Evolutionary conservation across 2,797 vertebrate genomes (phyloP).

Genomic region (Jordanella pulchra): DNA sequence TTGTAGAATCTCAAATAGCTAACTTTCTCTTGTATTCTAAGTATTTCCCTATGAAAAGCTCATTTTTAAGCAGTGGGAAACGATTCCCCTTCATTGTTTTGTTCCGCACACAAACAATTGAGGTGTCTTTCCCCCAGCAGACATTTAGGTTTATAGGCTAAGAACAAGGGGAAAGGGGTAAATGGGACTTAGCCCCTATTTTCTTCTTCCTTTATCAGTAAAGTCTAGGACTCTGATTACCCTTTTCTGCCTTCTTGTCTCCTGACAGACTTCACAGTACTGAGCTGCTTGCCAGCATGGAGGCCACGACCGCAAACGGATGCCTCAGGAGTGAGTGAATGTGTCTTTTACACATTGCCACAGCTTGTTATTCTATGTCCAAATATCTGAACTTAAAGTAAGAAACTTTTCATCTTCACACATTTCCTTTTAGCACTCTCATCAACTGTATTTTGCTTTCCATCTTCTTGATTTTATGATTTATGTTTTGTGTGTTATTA

Average conservation of each 20-base stretch:
- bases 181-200: neutral
- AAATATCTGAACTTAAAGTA: slow-evolving; percentile 14
- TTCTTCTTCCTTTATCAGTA: neutral
- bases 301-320: slow-evolving; percentile 40
- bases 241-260: slow-evolving; percentile 28
- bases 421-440: slow-evolving; percentile 8
- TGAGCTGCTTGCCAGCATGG: slow-evolving; percentile 30
- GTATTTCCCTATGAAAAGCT: neutral
- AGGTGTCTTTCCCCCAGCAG: neutral
- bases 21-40: neutral
- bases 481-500: neutral
- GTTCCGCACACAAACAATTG: neutral
- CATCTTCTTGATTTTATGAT: neutral
- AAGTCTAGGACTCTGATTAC: slow-evolving; percentile 21
- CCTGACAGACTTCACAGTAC: slow-evolving; percentile 43
- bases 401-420: slow-evolving; percentile 11
- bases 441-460: slow-evolving; percentile 3
- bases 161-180: neutral
- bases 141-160: neutral
- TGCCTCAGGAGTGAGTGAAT: slow-evolving; percentile 56
- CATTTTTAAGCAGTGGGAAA: neutral
- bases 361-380: slow-evolving; percentile 3
- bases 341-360: slow-evolving; percentile 30
- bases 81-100: neutral
- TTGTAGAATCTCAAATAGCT: neutral